Base-by-base conservation (phyloP, 2,888 invertebrate genomes). In the Ichneumoninae sp. region DNA sequence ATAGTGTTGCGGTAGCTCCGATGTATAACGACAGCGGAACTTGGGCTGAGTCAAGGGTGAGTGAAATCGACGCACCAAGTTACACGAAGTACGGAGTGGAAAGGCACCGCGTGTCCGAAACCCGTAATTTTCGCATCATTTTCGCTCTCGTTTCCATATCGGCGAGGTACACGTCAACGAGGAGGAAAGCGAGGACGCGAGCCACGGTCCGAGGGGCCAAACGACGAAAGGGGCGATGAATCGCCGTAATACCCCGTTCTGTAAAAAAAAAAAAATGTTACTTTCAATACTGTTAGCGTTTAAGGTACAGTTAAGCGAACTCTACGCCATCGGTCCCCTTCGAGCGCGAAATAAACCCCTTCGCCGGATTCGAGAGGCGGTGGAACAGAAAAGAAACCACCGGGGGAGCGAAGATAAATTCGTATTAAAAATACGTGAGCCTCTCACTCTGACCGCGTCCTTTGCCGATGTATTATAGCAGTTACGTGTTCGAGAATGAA, bases 21-120 rank as follows among this genome's bases (percentile, higher is more conserved):
- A 30, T 54, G 5, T 78, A 73, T 69, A 69, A 74, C 50, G 7
- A 30, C 63, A n/a, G 65, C 52, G 80, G 85, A 88, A 88, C 82
- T 89, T 69, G 85, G 73, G 85, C 70, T 69, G 87, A 88, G 85
- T 87, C 86, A 86, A 85, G 85, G 78, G 74, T 87, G 78, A 78
- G 85, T 88, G 57, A 52, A 70, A 84, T 83, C 70, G 74, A 82
- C 76, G 68, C 76, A 85, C 83, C 47, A 4, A 47, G 22, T 26
- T 66, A 52, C n/a, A 44, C 44, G 30, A 19, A 50, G 13, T 52
- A 19, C 7, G 22, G 3, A 10, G 26, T 68, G 30, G 33, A 33
- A 13, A 22, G 22, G 63, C 68, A 63, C 74, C 81, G 44, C 16
- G 40, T 81, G 22, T 33, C 47, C 50, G 70, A 52, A 78, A 83